Percentiles rank a stretch among this genome's conserved stretches.
Conservation (phyloP, 37 sponge, comb jelly and placozoan species). For the Bolinopsis microptera region DNA sequence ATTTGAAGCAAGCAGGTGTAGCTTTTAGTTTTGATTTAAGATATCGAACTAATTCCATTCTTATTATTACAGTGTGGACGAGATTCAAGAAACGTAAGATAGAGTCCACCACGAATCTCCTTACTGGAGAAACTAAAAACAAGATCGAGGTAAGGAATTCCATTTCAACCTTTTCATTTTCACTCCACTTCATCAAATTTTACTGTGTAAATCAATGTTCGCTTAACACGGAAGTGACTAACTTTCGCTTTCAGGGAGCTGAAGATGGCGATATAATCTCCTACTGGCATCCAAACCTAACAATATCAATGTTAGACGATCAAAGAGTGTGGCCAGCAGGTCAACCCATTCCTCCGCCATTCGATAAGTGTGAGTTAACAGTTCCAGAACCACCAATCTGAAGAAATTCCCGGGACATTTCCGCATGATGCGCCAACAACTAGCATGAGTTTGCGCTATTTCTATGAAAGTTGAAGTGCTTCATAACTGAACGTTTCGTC, state of each 20-base stretch:
- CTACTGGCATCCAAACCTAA: constrained; percentile 95
- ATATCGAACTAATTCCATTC: too few relatives aligned
- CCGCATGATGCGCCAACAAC: background rate
- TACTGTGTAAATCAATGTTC: background rate
- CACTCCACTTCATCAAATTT: too few relatives aligned
- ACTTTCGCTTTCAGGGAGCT: background rate
- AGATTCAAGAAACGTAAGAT: constrained; percentile 77
- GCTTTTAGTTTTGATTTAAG: too few relatives aligned
- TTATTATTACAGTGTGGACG: constrained; percentile 75
- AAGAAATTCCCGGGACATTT: background rate
- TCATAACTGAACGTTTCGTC: background rate
- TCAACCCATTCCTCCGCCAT: constrained; percentile 76
- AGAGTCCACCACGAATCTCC: constrained; percentile 85
- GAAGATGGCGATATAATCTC: constrained; percentile 75
- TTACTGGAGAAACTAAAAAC: constrained; percentile 83
- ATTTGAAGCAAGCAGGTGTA: too few relatives aligned
- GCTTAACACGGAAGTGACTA: background rate
- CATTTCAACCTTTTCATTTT: too few relatives aligned
- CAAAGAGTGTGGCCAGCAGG: constrained; percentile 77
- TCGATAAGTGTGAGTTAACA: constrained; percentile 78
- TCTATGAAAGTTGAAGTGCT: background rate
- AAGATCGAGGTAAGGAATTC: constrained; percentile 12
- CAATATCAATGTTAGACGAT: constrained; percentile 88
- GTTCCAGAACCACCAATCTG: background rate
- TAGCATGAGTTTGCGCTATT: background rate